Percentiles rank a stretch among this genome's conserved stretches.
phyloP scores from a whole-genome alignment of 2,797 vertebrate species.

The Gobionotothen gibberifrons region DNA sequence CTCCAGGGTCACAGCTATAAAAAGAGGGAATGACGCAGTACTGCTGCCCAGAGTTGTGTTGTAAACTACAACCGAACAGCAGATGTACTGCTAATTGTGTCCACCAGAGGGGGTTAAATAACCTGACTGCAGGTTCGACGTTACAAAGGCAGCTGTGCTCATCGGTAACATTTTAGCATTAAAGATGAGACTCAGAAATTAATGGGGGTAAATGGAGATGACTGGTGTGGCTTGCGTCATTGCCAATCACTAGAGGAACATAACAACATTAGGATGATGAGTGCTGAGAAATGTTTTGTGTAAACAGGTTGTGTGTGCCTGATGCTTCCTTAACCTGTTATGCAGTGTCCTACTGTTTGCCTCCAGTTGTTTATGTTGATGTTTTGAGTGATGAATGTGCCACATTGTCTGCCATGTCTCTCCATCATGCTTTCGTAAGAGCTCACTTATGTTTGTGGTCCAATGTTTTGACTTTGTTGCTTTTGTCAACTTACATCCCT shows the following conservation, averaged over 20 bases:
- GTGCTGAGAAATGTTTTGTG: slow-evolving; percentile 63
- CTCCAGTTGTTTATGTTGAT: slow-evolving; percentile 73
- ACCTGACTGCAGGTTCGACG: slow-evolving; percentile 53
- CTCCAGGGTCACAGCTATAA: slow-evolving; percentile 87
- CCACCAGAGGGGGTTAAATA: slow-evolving; percentile 83
- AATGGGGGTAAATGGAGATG: slow-evolving; percentile 52
- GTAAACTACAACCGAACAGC: slow-evolving; percentile 53
- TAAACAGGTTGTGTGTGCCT: slow-evolving; percentile 67
- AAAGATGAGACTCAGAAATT: slow-evolving; percentile 54
- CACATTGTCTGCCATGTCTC: slow-evolving; percentile 67
- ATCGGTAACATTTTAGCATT: slow-evolving; percentile 37
- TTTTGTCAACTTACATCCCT: slow-evolving; percentile 59
- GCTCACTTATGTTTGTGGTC: slow-evolving; percentile 65
- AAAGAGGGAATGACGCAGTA: slow-evolving; percentile 84
- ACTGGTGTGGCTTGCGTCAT: slow-evolving; percentile 69
- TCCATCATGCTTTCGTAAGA: slow-evolving; percentile 63
- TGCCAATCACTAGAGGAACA: slow-evolving; percentile 67
- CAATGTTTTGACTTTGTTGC: slow-evolving; percentile 73
- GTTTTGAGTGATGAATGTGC: slow-evolving; percentile 64
- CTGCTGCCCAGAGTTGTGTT: slow-evolving; percentile 67
- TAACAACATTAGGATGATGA: slow-evolving; percentile 70
- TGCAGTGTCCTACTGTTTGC: slow-evolving; percentile 56
- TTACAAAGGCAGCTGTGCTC: slow-evolving; percentile 43
- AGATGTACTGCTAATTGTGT: slow-evolving; percentile 28
- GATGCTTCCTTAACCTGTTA: slow-evolving; percentile 70